Base-by-base conservation (phyloP, 2,797 vertebrate genomes). In the Catharus ustulatus region DNA sequence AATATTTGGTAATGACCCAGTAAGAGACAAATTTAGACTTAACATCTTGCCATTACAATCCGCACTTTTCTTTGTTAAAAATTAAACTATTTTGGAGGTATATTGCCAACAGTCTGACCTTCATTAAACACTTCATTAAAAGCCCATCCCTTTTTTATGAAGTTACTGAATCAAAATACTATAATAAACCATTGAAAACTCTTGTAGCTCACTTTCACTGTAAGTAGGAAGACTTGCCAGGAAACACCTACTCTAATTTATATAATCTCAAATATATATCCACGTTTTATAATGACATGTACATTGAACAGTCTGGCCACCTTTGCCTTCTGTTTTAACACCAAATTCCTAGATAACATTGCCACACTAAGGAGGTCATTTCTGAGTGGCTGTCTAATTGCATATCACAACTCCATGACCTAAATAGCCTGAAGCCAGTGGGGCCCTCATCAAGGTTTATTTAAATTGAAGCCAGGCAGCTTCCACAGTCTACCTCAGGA, bases 361-460 rank as follows among this genome's bases (percentile, higher is more conserved):
- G 20, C 58, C 68, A 71, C 38, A 26, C 21, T 51, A 90, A 92
- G 77, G 57, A 84, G 64, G 63, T 51, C 19, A 63, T 90, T 54
- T 86, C 48, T 96, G 95, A 94, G 52, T 73, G 74, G 34, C 40
- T 90, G 57, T 88, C 75, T 95, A 94, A 94, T 88, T 94, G 80
- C 38, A 84, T 96, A 96, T 93, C 78, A 72, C 77, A 91, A 12
- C 68, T 93, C 54, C 30, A 3, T 64, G 89, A 79, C 57, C 73
- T 38, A 30, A 77, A 57, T 30, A 51, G 34, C 90, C 86, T 64
- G 49, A 69, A 94, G 82, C 48, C 66, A 76, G 23, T 3, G 34
- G 19, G 61, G n/a, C 16, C 43, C 40, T 42, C 7, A 1, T 89
- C 82, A 94, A 79, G n/a, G n/a, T 21, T 84, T 76, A 82, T 81